A percentile compares a stretch with the other conserved stretches of the same genome.
Evolutionary conservation across 2,797 vertebrate genomes (phyloP).

Genomic region (Rallus crepitans): DNA sequence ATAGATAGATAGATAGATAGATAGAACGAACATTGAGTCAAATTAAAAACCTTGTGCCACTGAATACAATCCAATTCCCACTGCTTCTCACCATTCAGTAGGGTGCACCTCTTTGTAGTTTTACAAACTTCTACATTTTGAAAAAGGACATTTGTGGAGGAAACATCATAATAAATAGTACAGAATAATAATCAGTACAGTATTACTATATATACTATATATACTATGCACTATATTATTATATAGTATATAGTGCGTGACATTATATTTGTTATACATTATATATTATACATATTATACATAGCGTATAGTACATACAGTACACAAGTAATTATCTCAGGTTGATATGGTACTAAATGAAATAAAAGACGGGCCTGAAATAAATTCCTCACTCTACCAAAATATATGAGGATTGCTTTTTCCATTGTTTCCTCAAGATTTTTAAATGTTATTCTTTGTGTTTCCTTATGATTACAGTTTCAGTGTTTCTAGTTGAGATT

Average conservation of each 20-base stretch:
- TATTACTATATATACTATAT: too few relatives aligned
- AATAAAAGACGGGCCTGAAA: not conserved
- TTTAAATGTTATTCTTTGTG: not conserved
- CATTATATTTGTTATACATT: too few relatives aligned
- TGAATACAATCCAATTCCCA: not conserved
- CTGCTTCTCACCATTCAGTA: not conserved
- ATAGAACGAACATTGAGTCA: not conserved
- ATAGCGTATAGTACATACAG: too few relatives aligned
- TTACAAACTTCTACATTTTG: not conserved
- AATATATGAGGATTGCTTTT: not conserved
- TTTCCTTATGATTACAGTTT: not conserved
- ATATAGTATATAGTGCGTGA: too few relatives aligned
- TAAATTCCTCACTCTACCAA: not conserved
- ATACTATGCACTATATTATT: too few relatives aligned
- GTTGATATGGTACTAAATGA: not conserved
- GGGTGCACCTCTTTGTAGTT: not conserved
- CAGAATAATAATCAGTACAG: not conserved
- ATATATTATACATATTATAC: too few relatives aligned
- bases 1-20: too few relatives aligned
- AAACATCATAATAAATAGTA: not conserved
- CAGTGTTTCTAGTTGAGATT: not conserved
- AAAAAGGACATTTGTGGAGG: not conserved
- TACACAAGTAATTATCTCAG: not conserved
- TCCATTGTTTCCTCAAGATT: not conserved
- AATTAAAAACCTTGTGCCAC: not conserved